Evolutionary conservation across 2,797 vertebrate genomes (phyloP).

Genomic region (Pipistrellus kuhlii): DNA sequence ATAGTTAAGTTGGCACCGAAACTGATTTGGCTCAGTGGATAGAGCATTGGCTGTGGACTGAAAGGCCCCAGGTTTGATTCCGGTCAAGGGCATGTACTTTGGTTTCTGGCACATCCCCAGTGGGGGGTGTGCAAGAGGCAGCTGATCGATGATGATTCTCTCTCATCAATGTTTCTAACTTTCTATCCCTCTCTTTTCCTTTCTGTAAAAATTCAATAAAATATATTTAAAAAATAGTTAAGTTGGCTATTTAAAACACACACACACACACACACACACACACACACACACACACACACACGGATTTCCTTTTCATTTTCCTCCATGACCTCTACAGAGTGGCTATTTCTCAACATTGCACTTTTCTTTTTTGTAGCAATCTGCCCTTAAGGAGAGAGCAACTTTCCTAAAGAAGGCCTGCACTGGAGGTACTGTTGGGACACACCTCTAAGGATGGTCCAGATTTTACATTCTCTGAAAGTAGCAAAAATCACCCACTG

Average conservation of each 20-base stretch:
- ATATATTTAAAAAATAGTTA: too few species aligned
- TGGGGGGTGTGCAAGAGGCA: too few species aligned
- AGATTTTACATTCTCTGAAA: slow-evolving; percentile 12
- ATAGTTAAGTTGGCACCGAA: neutral
- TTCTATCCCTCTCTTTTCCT: too few species aligned
- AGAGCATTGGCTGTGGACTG: too few species aligned
- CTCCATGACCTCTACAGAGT: neutral
- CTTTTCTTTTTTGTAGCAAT: slow-evolving; percentile 32
- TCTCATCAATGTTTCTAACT: too few species aligned
- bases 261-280: neutral
- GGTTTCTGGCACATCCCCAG: too few species aligned
- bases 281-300: neutral
- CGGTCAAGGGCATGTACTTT: too few species aligned
- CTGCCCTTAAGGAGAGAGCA: neutral
- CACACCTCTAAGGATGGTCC: neutral
- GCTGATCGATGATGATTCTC: too few species aligned
- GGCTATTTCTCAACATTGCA: neutral
- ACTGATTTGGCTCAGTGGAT: too few species aligned
- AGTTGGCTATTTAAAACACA: neutral
- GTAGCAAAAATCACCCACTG: neutral
- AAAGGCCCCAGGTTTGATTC: too few species aligned
- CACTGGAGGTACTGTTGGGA: neutral
- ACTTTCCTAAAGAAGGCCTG: neutral
- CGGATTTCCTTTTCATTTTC: slow-evolving; percentile 36
- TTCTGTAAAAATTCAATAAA: too few species aligned